Base-by-base conservation (phyloP, 2,888 invertebrate species). In the Philopedon plagiatum region DNA sequence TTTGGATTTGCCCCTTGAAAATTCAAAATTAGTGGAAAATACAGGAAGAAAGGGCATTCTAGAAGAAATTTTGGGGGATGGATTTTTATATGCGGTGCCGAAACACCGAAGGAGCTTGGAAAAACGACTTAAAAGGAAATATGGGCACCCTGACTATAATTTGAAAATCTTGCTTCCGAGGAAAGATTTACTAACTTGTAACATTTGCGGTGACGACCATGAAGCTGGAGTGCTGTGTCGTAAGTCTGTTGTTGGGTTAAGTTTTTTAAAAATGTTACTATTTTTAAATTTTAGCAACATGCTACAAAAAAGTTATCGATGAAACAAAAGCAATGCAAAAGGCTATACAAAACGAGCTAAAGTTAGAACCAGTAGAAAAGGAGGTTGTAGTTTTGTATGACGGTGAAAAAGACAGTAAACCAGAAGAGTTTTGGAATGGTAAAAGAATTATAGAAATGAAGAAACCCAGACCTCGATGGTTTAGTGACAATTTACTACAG, bases 371-470 rank as follows among this genome's bases (percentile, higher is more conserved):
- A 0, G 88, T 95, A 56, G 95, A 96, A 78, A 88, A 95, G 81
- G 95, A 97, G 85, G 93, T 97, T 7, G 88, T 94, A 29, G 93
- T 97, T 1, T 83, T 97, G 8, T 97, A 97, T 83, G 90, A 95
- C 78, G 94, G 93, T 44, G 97, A 97, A 82, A 91, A 88, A 79
- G 87, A 91, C 75, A 82, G 88, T 84, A 87, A 91, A 86, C 87
- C 89, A 0, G 85, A 87, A 26, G 91, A 91, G 78, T 88, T 87
- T 76, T 89, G 89, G 84, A 86, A 91, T 79, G 91, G 91, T n/a
- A 95, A 95, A 85, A 89, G 93, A 78, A 89, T 97, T 74, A 90
- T 98, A 13, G 96, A 97, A 87, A 90, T 96, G 89, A 88, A 93
- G 54, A 96, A 94, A 83, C 90, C 92, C 67, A 88, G 97, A 74